phyloP scores from a whole-genome alignment of 2,888 invertebrate species.

The Drosophila birchii region DNA sequence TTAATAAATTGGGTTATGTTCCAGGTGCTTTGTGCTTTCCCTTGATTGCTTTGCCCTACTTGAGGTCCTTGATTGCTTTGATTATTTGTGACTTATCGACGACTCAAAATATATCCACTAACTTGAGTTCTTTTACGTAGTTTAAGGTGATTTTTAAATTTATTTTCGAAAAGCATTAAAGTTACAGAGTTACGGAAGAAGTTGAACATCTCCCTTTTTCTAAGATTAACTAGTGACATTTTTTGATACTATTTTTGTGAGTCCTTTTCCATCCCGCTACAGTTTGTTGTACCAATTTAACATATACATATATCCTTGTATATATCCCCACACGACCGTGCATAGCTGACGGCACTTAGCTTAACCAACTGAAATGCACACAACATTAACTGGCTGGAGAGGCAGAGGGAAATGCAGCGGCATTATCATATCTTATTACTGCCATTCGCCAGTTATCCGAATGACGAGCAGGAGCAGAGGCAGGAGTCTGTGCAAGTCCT shows the following conservation, averaged over 20 bases:
- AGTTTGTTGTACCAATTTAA: slow-evolving; percentile 12
- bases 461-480: slow-evolving; percentile 34
- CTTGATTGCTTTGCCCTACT: slow-evolving; percentile 19
- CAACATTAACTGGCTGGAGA: slow-evolving; percentile 41
- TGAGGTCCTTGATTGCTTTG: background rate
- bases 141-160: background rate
- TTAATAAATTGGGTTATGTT: background rate
- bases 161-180: background rate
- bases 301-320: background rate
- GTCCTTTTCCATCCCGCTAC: background rate
- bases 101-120: background rate
- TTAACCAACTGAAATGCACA: slow-evolving; percentile 47
- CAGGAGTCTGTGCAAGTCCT: background rate
- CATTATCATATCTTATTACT: slow-evolving; percentile 49
- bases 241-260: background rate
- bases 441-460: slow-evolving; percentile 53
- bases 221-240: background rate
- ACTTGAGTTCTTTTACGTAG: background rate
- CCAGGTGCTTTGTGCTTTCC: background rate
- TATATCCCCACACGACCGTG: slow-evolving; percentile 11
- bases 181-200: rapidly evolving
- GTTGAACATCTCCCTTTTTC: background rate
- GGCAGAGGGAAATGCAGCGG: slow-evolving; percentile 10
- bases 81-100: background rate
- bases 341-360: slow-evolving; percentile 33